Evolutionary conservation across 2,113 vertebrate genomes (phyloP).

Genomic region (Columba livia): DNA sequence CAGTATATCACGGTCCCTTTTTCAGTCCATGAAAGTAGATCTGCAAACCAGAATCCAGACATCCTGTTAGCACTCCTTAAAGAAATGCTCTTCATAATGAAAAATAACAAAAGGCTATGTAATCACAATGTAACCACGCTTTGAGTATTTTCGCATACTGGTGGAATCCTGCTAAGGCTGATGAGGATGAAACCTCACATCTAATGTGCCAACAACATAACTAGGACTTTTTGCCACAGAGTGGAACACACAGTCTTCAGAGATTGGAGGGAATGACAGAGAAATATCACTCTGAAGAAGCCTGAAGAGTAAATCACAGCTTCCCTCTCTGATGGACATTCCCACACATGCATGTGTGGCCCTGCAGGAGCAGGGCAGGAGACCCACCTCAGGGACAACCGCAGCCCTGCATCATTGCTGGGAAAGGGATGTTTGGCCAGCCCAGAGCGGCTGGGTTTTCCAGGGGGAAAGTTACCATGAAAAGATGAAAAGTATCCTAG

Average conservation of each 20-base stretch:
- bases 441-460: not conserved
- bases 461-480: not conserved
- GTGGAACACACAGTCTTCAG: not conserved
- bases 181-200: not conserved
- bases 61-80: not conserved
- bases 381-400: rapidly evolving
- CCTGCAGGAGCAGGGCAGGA: not conserved
- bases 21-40: not conserved
- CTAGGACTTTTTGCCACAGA: not conserved
- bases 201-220: not conserved
- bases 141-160: not conserved
- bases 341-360: not conserved
- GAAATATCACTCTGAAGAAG: not conserved
- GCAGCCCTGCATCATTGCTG: rapidly evolving
- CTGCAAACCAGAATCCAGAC: not conserved
- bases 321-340: not conserved
- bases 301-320: not conserved
- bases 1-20: not conserved
- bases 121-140: not conserved
- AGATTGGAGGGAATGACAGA: not conserved
- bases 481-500: not conserved
- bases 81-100: not conserved
- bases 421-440: not conserved
- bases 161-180: not conserved
- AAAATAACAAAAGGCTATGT: not conserved